Evolutionary conservation across 2,797 vertebrate genomes (phyloP), one percentile per base, ranked within the genome.

Genomic region (Phoxinus dragarum): DNA sequence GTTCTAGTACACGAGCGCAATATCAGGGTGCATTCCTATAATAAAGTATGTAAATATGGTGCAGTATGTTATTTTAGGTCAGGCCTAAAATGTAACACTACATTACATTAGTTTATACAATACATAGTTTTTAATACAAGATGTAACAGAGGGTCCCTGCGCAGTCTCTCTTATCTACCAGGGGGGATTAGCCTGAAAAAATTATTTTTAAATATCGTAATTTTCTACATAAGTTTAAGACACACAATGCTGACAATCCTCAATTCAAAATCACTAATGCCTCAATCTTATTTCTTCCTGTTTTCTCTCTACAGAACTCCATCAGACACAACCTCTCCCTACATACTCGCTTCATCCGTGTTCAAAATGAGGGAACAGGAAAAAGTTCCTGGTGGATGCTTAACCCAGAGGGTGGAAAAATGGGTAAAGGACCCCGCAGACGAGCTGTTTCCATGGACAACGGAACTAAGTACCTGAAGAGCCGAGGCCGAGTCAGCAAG

Each of bases 351-450:
- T 99, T 99, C 84, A 97, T 99, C 92, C 95, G 97, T 61, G 97
- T 99, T 88, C 98, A 99, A 91, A 99, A 99, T 2, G 98, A 99
- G 92, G 98, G 98, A 69, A 98, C 98, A 0, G 98, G 98, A 85
- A 99, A 99, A 93, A 99, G 98, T 91, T 99, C 98, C 0, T 99
- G 98, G 98, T 99, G 98, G 98, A 97, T 99, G 97, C 96, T 99
- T 91, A 99, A 99, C 89, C 98, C 98, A 0, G 98, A 98, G 0
- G 98, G 97, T 0, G 97, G 98, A 0, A 98, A 98, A 93, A 98
- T 97, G 1, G 98, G 98, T 6, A 99, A 99, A 91, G 96, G 97
- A 0, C 97, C 98, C 6, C 94, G 98, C 49, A 93, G 98, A 80
- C 94, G 98, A 0, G 97, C 97, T 0, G 96, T 97, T 73, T 97